Percentiles rank a stretch among this genome's conserved stretches.
phyloP scores from a whole-genome alignment of 2,797 vertebrate genomes.

The Sebastes itinus region DNA sequence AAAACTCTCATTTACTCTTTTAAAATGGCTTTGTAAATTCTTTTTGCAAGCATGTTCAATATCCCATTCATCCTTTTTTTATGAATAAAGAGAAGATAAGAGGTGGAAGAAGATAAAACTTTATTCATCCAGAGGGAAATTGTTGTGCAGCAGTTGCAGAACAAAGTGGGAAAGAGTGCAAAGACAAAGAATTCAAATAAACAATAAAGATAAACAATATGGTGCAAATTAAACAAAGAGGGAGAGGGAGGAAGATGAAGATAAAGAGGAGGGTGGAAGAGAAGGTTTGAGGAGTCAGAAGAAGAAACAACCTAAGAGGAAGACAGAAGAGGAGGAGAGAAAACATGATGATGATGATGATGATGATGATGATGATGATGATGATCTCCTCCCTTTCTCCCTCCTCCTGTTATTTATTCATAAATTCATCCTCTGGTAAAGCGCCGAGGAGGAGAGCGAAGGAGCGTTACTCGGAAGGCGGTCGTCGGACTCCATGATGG shows the following conservation, averaged over 20 bases:
- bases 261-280: not conserved
- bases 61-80: not conserved
- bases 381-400: slow-evolving; percentile 8
- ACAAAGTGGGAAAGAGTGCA: not conserved
- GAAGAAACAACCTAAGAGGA: no score
- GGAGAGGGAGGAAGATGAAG: not conserved
- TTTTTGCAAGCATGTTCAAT: not conserved
- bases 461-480: not conserved
- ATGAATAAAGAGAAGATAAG: not conserved
- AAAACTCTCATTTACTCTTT: no score
- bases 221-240: not conserved
- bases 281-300: not conserved
- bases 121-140: not conserved
- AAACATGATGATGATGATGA: not conserved
- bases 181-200: not conserved
- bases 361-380: not conserved
- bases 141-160: not conserved
- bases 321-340: not conserved
- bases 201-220: not conserved
- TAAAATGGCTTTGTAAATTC: no score
- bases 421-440: slow-evolving; percentile 4
- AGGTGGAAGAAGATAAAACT: not conserved
- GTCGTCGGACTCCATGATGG: not conserved
- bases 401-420: slow-evolving; percentile 57
- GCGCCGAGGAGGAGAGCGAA: not conserved